A percentile compares a stretch with the other conserved stretches of the same genome.
phyloP scores from a whole-genome alignment of 2,113 vertebrate species.

The Ammodytes marinus region DNA sequence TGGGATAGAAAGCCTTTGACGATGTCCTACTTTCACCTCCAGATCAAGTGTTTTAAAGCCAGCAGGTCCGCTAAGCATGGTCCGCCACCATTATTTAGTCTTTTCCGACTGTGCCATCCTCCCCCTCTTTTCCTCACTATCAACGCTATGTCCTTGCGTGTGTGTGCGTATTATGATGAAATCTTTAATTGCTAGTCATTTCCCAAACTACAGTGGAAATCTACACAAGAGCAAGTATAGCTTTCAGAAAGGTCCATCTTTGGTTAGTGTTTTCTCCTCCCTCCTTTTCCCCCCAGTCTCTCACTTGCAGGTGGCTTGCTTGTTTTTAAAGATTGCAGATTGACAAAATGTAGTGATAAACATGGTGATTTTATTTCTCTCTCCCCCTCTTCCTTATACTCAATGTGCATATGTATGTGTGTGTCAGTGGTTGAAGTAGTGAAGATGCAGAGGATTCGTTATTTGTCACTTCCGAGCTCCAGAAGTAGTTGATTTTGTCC shows the following conservation, averaged over 20 bases:
- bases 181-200: slow-evolving; percentile 16
- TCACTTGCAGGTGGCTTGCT: slow-evolving; percentile 30
- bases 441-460: slow-evolving; percentile 51
- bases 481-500: slow-evolving; percentile 8
- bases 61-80: slow-evolving; percentile 45
- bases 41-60: slow-evolving; percentile 57
- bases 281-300: not conserved
- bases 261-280: slow-evolving; percentile 77
- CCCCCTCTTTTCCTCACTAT: slow-evolving; percentile 1
- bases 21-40: slow-evolving; percentile 27
- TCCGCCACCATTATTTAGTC: slow-evolving; percentile 19
- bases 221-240: slow-evolving; percentile 18
- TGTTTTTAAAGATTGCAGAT: slow-evolving; percentile 37
- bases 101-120: slow-evolving; percentile 11
- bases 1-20: slow-evolving; percentile 66
- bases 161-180: slow-evolving; percentile 11
- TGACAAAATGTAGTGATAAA: slow-evolving; percentile 72
- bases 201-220: slow-evolving; percentile 39
- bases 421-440: slow-evolving; percentile 65
- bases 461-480: slow-evolving; percentile 35
- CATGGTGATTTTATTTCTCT: slow-evolving; percentile 36
- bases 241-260: slow-evolving; percentile 72
- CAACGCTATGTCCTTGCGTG: slow-evolving; percentile 23
- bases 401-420: slow-evolving; percentile 39
- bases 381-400: not conserved